Conservation (phyloP, 2,888 invertebrate species). For the Stenchaetothrips biformis region DNA sequence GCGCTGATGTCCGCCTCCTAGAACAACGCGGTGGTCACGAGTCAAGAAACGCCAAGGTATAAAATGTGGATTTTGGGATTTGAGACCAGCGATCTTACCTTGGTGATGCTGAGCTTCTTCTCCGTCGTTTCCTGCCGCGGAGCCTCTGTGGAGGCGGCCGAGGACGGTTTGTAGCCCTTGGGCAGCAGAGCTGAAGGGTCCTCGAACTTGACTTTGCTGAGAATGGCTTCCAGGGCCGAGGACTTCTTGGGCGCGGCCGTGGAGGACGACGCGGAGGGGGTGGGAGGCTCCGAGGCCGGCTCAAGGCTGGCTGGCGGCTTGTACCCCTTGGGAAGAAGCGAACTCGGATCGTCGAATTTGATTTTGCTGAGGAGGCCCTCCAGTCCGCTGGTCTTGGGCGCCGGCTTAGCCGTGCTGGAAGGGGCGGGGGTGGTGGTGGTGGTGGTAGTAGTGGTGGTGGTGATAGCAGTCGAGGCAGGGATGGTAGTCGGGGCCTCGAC, state of each 20-base stretch:
- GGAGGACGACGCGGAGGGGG: constrained; percentile 35
- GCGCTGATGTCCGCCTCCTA: constrained; percentile 44
- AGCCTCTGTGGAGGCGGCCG: constrained; percentile 43
- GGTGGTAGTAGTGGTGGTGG: constrained; percentile 39
- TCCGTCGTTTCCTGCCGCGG: constrained; percentile 41
- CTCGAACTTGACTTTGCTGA: constrained; percentile 52
- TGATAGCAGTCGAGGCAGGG: constrained; percentile 42
- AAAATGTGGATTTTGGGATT: neutral
- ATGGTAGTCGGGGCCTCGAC: constrained; percentile 33
- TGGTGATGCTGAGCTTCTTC: constrained; percentile 44
- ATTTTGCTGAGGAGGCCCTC: constrained; percentile 41
- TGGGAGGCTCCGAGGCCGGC: constrained; percentile 53
- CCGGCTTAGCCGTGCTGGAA: constrained; percentile 8
- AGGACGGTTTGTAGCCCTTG: constrained; percentile 57
- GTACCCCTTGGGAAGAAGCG: constrained; percentile 33
- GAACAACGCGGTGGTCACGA: constrained; percentile 41
- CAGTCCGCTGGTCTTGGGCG: constrained; percentile 31
- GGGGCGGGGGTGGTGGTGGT: constrained; percentile 32
- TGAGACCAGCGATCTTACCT: constrained; percentile 26
- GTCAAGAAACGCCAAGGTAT: neutral
- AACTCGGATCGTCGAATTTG: constrained; percentile 40
- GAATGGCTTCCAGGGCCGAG: constrained; percentile 31
- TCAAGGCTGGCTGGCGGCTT: constrained; percentile 49
- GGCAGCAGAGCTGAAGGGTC: constrained; percentile 60
- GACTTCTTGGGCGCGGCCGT: constrained; percentile 27